Conservation (phyloP, 2,113 vertebrate genomes). For the Gasterosteus aculeatus region DNA sequence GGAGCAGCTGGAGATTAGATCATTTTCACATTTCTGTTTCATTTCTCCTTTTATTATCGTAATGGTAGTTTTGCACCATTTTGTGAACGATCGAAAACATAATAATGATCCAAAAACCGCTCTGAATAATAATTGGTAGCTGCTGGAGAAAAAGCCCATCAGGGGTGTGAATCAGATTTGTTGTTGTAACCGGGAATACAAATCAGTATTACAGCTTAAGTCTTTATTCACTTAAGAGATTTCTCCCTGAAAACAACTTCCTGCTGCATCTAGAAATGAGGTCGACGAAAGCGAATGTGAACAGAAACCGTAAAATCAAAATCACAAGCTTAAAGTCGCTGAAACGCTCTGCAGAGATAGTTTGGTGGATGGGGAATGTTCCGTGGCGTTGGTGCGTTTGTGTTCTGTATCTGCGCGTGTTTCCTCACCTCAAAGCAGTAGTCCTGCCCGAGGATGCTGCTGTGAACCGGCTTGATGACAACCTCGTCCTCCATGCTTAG, state of each 20-base stretch:
- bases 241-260: no score
- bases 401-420: background rate
- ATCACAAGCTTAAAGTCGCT: no score
- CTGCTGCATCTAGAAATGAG: no score
- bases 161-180: background rate
- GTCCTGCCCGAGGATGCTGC: constrained; percentile 98
- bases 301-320: no score
- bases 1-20: background rate
- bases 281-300: no score
- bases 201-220: background rate
- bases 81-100: background rate
- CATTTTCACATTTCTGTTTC: background rate
- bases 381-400: no score
- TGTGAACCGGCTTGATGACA: constrained; percentile 96
- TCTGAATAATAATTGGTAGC: background rate
- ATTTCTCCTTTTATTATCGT: background rate
- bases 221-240: no score
- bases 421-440: constrained; percentile 94
- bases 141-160: background rate
- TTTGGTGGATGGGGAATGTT: background rate
- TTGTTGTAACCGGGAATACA: background rate
- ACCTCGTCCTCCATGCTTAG: constrained; percentile 99
- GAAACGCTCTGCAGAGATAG: no score
- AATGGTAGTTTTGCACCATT: background rate
- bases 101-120: background rate